Conservation (phyloP, 2,113 vertebrate genomes). For the Syngnathus typhle region DNA sequence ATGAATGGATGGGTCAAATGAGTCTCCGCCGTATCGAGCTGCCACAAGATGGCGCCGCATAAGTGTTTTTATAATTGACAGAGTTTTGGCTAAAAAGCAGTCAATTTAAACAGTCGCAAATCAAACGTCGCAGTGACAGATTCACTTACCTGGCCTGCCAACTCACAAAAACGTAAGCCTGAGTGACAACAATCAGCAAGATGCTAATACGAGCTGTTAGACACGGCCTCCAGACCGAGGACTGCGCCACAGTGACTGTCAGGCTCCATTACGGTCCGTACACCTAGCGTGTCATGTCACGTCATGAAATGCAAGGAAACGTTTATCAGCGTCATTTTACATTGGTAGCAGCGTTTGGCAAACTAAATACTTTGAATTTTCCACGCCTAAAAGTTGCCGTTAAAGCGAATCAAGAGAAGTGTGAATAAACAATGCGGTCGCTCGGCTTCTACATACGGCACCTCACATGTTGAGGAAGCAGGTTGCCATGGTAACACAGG, state of each 20-base stretch:
- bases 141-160: slow-evolving; percentile 58
- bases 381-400: not conserved
- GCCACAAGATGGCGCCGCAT: not conserved
- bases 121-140: slow-evolving; percentile 40
- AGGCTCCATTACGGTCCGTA: slow-evolving; percentile 21
- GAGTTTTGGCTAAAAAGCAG: slow-evolving; percentile 9
- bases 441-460: not conserved
- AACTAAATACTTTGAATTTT: not conserved
- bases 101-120: slow-evolving; percentile 38
- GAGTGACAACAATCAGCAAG: slow-evolving; percentile 61
- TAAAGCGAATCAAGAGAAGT: not conserved
- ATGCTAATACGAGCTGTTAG: slow-evolving; percentile 53
- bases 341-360: not conserved
- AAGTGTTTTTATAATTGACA: not conserved
- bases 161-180: slow-evolving; percentile 39
- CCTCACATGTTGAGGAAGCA: not conserved
- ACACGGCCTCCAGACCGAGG: slow-evolving; percentile 47
- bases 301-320: slow-evolving; percentile 20
- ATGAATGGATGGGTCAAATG: no score
- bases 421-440: not conserved
- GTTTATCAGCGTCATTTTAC: not conserved
- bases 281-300: slow-evolving; percentile 23
- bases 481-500: slow-evolving; percentile 1
- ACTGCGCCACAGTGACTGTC: slow-evolving; percentile 35
- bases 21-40: not conserved